Evolutionary conservation across 2,113 vertebrate species (phyloP).

Genomic region (Oriolus oriolus): DNA sequence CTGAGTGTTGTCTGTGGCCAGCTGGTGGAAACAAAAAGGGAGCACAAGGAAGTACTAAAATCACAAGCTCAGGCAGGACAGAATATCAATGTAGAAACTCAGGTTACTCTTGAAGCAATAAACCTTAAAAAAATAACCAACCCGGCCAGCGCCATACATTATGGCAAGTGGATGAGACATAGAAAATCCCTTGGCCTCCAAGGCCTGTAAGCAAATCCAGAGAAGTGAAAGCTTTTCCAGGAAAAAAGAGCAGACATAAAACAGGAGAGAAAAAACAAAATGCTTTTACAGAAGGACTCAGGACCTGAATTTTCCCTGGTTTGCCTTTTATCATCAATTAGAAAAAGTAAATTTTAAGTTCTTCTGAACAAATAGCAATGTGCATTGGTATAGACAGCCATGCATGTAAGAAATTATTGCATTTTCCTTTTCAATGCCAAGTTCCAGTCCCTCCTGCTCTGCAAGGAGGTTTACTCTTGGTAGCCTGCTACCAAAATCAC

Average conservation of each 20-base stretch:
- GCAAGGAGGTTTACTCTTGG: background rate
- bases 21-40: conserved; percentile 58
- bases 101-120: background rate
- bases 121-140: background rate
- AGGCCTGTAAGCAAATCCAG: background rate
- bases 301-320: background rate
- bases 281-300: background rate
- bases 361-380: background rate
- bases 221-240: background rate
- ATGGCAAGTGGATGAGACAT: background rate
- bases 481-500: background rate
- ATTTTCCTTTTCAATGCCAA: background rate
- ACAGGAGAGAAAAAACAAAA: background rate
- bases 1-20: conserved; percentile 44
- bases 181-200: background rate
- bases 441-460: background rate
- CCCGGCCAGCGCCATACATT: background rate
- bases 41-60: conserved; percentile 26
- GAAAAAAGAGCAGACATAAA: background rate
- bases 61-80: background rate
- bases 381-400: background rate
- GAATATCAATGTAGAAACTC: background rate
- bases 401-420: background rate
- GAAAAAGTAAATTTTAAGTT: background rate
- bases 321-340: background rate